Evolutionary conservation across 2,888 invertebrate genomes (phyloP), one percentile per base, ranked within the genome.

Genomic region (Leucophenga montana): DNA sequence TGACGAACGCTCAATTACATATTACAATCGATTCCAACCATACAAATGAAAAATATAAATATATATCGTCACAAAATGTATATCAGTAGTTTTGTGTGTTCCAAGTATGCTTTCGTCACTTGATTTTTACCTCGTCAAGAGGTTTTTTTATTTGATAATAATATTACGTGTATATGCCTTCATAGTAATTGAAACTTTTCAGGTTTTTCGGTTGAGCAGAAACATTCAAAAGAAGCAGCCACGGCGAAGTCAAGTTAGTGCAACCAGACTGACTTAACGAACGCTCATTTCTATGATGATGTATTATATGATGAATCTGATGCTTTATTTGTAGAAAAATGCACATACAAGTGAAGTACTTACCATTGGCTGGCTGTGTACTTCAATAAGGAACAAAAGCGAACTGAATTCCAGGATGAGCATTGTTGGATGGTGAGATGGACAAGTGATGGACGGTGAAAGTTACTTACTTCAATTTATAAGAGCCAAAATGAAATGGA

Each of bases 111-210:
- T n/a, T n/a, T n/a, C n/a, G n/a, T n/a, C n/a, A n/a, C n/a, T n/a
- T n/a, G n/a, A n/a, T n/a, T n/a, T n/a, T n/a, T n/a, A n/a, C n/a
- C n/a, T n/a, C n/a, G n/a, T n/a, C n/a, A n/a, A n/a, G n/a, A n/a
- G n/a, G n/a, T n/a, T n/a, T n/a, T n/a, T n/a, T n/a, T n/a, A n/a
- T n/a, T n/a, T n/a, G n/a, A n/a, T 39, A 39, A 39, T 39, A 39
- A 5, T 39, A 39, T 39, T 39, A 39, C 39, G 8, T 39, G 39
- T 61, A 61, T 27, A 39, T 39, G 39, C 39, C 61, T 39, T 39
- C 61, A 18, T 16, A 61, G 61, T 61, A 61, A 61, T 61, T 61
- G 61, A 61, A 61, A 61, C 61, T 61, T 61, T 44, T 39, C 61
- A 61, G 16, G 61, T 61, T 44, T 61, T 61, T 61, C 61, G 39